Percentiles rank a stretch among this genome's conserved stretches.
Evolutionary conservation across 64 coral and sea anemone species (phyloP).

Genomic region (Catalaphyllia jardinei): DNA sequence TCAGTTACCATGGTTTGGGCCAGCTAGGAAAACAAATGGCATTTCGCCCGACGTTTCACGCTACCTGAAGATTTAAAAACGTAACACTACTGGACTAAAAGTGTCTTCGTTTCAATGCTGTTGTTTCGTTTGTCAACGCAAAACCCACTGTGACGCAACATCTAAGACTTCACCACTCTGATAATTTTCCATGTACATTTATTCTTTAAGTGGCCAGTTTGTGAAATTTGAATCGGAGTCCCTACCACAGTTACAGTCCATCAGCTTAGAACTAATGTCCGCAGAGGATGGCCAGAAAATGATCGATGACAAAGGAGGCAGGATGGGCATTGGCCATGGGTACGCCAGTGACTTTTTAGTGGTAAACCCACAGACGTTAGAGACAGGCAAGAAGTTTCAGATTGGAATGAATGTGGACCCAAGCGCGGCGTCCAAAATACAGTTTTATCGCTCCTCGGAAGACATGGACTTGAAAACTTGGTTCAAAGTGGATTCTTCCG

Average conservation of each 20-base stretch:
- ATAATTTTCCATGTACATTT: neutral
- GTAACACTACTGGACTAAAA: no score
- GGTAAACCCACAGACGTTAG: conserved; percentile 74
- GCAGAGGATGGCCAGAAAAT: conserved; percentile 70
- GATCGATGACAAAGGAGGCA: conserved; percentile 79
- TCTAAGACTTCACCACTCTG: neutral
- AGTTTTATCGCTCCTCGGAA: conserved; percentile 75
- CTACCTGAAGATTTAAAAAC: no score
- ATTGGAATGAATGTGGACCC: conserved; percentile 77
- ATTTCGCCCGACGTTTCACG: no score
- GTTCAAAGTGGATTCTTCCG: conserved; percentile 69
- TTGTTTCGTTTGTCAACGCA: no score
- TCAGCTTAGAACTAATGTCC: conserved; percentile 64
- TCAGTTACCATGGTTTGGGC: no score
- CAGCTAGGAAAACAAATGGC: no score
- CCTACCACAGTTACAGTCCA: conserved; percentile 54
- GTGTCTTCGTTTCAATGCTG: no score
- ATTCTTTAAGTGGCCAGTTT: conserved; percentile 54
- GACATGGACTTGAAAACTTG: conserved; percentile 71
- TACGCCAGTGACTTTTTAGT: conserved; percentile 90
- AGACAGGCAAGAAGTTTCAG: conserved; percentile 70
- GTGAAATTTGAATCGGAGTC: conserved; percentile 63
- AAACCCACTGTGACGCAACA: no score
- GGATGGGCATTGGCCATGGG: conserved; percentile 77
- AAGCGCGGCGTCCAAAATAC: conserved; percentile 53